Percentiles rank a stretch among this genome's conserved stretches.
phyloP scores from a whole-genome alignment of 2,797 vertebrate species.

The Chelon auratus region DNA sequence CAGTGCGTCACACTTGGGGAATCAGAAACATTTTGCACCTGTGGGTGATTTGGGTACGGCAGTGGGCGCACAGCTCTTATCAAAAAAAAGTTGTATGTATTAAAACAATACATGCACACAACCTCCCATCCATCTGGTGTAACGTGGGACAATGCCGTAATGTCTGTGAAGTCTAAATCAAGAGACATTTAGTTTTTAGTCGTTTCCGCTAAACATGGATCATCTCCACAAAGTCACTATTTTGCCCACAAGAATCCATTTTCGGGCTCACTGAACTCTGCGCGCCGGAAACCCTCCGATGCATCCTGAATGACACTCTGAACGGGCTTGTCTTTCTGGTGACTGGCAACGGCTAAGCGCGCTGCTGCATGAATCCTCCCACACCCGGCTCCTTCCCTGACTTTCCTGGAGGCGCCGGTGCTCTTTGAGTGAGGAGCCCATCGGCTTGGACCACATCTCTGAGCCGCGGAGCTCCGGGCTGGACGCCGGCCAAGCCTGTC shows the following conservation, averaged over 20 bases:
- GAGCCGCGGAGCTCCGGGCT: slow-evolving; percentile 68
- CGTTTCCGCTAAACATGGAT: not conserved
- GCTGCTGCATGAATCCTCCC: slow-evolving; percentile 5
- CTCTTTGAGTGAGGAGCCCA: slow-evolving; percentile 33
- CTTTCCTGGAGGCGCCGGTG: slow-evolving; percentile 28
- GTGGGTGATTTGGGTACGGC: slow-evolving; percentile 19
- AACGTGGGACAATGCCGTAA: no score
- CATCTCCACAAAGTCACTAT: not conserved
- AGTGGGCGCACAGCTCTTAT: not conserved
- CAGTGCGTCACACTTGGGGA: slow-evolving; percentile 45
- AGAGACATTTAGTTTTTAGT: no score
- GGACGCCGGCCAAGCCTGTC: slow-evolving; percentile 80
- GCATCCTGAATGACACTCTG: not conserved
- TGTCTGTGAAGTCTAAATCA: not conserved
- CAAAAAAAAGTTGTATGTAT: not conserved
- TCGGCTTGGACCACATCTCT: slow-evolving; percentile 57
- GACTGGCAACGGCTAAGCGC: slow-evolving; percentile 3
- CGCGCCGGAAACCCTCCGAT: not conserved
- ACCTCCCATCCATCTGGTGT: not conserved
- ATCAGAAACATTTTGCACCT: slow-evolving; percentile 62
- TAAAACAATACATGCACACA: not conserved
- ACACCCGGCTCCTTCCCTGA: slow-evolving; percentile 6
- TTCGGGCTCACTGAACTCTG: not conserved
- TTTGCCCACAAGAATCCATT: not conserved
- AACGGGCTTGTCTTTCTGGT: not conserved